Conservation (phyloP, 2,113 vertebrate species). For the Hippolais icterina region DNA sequence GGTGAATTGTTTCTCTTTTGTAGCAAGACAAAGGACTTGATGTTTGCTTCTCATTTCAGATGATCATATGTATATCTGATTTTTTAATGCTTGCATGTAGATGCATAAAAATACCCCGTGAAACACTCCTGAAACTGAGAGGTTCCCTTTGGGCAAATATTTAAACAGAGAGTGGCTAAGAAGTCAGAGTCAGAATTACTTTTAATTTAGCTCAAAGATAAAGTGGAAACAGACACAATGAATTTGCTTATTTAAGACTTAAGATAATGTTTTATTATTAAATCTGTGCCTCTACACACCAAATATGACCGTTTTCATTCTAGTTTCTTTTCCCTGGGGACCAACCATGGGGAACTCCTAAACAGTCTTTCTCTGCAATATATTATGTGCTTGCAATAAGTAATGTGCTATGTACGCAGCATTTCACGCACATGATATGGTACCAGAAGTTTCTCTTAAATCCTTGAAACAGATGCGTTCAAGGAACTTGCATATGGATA, state of each 20-base stretch:
- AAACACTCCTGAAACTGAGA: background rate
- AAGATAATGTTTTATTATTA: background rate
- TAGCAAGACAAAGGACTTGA: background rate
- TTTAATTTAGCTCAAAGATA: background rate
- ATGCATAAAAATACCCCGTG: background rate
- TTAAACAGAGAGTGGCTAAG: background rate
- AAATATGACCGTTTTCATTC: conserved; percentile 22
- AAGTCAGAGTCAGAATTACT: background rate
- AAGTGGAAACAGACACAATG: background rate
- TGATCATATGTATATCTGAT: background rate
- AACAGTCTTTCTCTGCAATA: background rate
- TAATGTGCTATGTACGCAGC: background rate
- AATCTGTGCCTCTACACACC: background rate
- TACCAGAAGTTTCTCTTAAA: conserved; percentile 20
- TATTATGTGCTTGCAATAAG: background rate
- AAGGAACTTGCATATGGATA: conserved; percentile 6
- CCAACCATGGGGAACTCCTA: background rate
- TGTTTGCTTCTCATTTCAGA: background rate
- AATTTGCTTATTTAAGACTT: background rate
- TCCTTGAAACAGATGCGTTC: background rate
- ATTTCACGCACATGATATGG: background rate
- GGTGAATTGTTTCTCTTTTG: background rate
- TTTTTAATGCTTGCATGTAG: background rate
- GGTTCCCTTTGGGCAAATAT: background rate
- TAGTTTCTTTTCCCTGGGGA: conserved; percentile 1